Conservation (phyloP, 2,888 invertebrate genomes). For the Mythimna impura region DNA sequence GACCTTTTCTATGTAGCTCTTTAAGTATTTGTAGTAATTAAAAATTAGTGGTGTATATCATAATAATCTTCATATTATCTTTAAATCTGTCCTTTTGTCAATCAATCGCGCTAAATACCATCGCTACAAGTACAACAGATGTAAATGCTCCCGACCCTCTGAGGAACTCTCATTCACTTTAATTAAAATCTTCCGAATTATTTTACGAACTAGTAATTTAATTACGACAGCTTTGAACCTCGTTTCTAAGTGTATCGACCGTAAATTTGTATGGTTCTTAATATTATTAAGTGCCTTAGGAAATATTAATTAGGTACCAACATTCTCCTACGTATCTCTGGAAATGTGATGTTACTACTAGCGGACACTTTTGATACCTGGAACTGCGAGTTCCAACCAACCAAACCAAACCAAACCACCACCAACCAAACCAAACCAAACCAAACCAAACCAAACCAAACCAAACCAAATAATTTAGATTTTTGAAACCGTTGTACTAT, state of each 20-base stretch:
- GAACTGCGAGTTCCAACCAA: no score
- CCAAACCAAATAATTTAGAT: no score
- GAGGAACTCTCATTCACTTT: conserved; percentile 41
- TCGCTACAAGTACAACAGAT: not conserved
- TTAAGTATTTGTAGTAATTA: no score
- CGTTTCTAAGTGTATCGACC: conserved; percentile 62
- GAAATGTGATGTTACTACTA: conserved; percentile 25
- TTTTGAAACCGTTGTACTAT: no score
- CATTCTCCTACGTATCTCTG: conserved; percentile 11
- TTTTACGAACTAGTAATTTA: conserved; percentile 68
- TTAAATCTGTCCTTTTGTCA: not conserved
- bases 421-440: no score
- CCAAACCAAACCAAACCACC: no score
- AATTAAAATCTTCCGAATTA: conserved; percentile 65
- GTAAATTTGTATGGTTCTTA: conserved; percentile 62
- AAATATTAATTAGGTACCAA: conserved; percentile 54
- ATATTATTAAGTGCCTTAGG: conserved; percentile 58
- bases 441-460: no score
- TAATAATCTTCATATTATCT: not conserved
- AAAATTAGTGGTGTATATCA: no score
- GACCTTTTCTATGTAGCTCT: no score
- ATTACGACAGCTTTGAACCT: conserved; percentile 61
- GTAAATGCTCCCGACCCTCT: not conserved
- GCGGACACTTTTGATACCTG: not conserved
- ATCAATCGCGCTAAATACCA: not conserved